Conservation (phyloP, 2,113 vertebrate genomes). For the Misgurnus mizolepis region DNA sequence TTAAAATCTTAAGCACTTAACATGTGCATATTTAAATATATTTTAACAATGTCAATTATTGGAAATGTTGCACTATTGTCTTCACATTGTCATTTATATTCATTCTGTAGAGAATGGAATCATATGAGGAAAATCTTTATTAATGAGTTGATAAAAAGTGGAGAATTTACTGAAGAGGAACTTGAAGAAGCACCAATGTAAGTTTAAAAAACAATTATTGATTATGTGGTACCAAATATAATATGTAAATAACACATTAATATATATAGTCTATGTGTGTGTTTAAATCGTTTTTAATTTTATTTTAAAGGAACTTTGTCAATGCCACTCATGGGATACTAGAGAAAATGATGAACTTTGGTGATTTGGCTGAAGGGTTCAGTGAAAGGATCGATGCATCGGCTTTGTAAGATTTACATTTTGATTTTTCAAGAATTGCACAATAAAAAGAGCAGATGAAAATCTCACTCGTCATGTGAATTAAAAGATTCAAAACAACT, state of each 20-base stretch:
- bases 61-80: too few relatives aligned
- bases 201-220: background rate
- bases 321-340: background rate
- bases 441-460: background rate
- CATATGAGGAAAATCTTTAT: background rate
- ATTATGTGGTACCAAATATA: too few relatives aligned
- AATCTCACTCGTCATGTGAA: background rate
- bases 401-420: background rate
- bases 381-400: background rate
- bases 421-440: background rate
- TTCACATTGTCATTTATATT: too few relatives aligned
- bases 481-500: too few relatives aligned
- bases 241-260: too few relatives aligned
- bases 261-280: too few relatives aligned
- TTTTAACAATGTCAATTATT: too few relatives aligned
- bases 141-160: constrained; percentile 13
- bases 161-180: constrained; percentile 2
- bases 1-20: too few relatives aligned
- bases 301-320: background rate
- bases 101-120: background rate
- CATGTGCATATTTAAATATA: too few relatives aligned
- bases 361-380: background rate
- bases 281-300: background rate
- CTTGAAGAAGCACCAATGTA: constrained; percentile 14
- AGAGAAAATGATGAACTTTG: background rate